A percentile compares a stretch with the other conserved stretches of the same genome.
Evolutionary conservation across 2,888 invertebrate genomes (phyloP).

Genomic region (Nemotelus pantherinus): DNA sequence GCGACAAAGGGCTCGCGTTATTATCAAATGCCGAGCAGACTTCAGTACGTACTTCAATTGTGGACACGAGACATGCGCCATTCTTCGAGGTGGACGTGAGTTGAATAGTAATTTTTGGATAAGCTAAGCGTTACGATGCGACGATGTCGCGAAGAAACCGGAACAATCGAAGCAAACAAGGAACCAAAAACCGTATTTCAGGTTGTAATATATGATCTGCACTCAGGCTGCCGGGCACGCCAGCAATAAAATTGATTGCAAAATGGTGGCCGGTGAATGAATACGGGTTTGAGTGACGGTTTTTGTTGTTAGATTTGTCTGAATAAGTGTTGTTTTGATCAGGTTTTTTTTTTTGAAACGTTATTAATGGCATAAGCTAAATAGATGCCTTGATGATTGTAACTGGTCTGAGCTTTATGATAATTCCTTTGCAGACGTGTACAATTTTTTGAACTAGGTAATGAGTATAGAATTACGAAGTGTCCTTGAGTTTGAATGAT

Average conservation of each 20-base stretch:
- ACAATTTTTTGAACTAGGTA: too few species aligned
- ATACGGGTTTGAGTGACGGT: too few species aligned
- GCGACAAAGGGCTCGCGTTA: not conserved
- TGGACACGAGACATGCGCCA: conserved; percentile 41
- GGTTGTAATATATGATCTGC: conserved; percentile 2
- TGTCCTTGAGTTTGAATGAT: too few species aligned
- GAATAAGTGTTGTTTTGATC: too few species aligned
- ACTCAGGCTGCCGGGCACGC: not conserved
- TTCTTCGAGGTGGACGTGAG: conserved; percentile 42
- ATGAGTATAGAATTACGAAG: too few species aligned
- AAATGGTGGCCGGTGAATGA: too few species aligned
- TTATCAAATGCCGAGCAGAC: conserved; percentile 5
- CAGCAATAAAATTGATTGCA: not conserved
- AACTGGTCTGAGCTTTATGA: too few species aligned
- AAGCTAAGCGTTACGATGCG: conserved; percentile 29
- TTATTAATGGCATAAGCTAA: too few species aligned
- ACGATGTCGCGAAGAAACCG: conserved; percentile 17
- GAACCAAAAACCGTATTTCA: not conserved
- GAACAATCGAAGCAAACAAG: not conserved
- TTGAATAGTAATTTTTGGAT: conserved; percentile 46
- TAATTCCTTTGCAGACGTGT: too few species aligned
- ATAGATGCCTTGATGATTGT: too few species aligned
- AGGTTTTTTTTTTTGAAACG: too few species aligned
- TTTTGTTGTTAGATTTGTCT: too few species aligned
- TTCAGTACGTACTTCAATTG: not conserved